Evolutionary conservation across 2,888 invertebrate genomes (phyloP), one percentile per base, ranked within the genome.

Genomic region (Phaonia tiefii): DNA sequence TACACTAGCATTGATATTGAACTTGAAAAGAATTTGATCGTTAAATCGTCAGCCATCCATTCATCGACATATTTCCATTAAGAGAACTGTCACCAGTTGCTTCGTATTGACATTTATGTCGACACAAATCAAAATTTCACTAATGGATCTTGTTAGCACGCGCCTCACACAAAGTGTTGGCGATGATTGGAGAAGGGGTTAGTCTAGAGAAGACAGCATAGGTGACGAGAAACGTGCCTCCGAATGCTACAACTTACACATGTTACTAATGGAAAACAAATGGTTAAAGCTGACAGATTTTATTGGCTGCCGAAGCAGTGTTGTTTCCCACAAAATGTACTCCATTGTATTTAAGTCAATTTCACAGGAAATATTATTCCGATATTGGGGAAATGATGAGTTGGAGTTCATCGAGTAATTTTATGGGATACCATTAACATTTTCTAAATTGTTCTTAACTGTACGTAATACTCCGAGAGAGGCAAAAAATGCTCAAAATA

Each of bases 71-170:
- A n/a, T n/a, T n/a, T n/a, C 65, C 46, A 15, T 44, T 17, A 17
- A 60, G 44, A 11, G n/a, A 25, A 22, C 22, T 54, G 8, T 25
- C 54, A 22, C 54, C 8, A 3, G 31, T 31, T 31, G 8, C 8
- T 31, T 31, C 4, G 31, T 5, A 42, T 15, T 63, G 63, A 63
- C 63, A 13, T 63, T 63, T 20, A 42, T 63, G 63, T 22, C 63
- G 42, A 42, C 63, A 63, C 17, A 11, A 42, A 63, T 63, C 42
- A 20, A 42, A 20, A 42, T 63, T 63, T 22, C 63, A 63, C 42
- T 81, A 81, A 78, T 77, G 78, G 81, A 77, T 78, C 75, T 75
- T 81, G 71, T 81, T 78, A 81, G 75, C 75, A 58, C 42, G 60
- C 25, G 20, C 17, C 17, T 37, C 56, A 11, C 37, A 10, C 5